These are phyloP conservation scores for Ochotona princeps DNA, from an alignment of 2,113 vertebrate genomes.

Conservation along the genomic window DNA sequence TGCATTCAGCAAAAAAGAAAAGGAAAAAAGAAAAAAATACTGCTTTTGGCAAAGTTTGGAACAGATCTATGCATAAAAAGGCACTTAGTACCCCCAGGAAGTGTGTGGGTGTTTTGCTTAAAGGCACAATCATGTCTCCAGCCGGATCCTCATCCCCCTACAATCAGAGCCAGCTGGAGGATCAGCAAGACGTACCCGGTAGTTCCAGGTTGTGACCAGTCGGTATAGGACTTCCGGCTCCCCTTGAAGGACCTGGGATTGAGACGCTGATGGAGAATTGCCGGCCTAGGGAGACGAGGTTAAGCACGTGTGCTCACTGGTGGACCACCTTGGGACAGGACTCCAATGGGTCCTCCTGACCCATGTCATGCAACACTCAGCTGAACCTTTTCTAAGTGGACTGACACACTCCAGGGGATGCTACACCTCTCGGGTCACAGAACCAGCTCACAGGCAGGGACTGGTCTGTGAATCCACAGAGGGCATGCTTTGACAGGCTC, in stretches of 20 bases:
- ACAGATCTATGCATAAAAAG: not conserved
- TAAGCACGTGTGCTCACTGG: fast-evolving
- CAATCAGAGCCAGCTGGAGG: too few relatives aligned
- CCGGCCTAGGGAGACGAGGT: not conserved
- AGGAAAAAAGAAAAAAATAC: too few relatives aligned
- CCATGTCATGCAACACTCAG: not conserved
- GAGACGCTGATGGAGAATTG: not conserved
- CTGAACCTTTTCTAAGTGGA: not conserved
- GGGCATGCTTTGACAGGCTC: too few relatives aligned
- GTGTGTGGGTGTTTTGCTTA: not conserved
- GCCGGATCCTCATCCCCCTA: fast-evolving
- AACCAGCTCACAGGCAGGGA: not conserved
- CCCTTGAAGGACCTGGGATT: not conserved
- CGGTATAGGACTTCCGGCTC: not conserved
- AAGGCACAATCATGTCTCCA: not conserved
- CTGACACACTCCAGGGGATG: not conserved
- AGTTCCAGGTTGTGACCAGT: not conserved
- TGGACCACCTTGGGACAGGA: not conserved
- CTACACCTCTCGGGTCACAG: not conserved
- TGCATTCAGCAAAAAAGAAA: not conserved
- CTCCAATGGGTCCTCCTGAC: not conserved
- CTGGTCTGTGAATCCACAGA: too few relatives aligned
- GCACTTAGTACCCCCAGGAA: not conserved
- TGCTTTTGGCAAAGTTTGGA: not conserved
- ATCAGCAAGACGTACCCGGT: not conserved